Evolutionary conservation across 2,888 invertebrate species (phyloP).

Genomic region (Rhodophaea formosa): DNA sequence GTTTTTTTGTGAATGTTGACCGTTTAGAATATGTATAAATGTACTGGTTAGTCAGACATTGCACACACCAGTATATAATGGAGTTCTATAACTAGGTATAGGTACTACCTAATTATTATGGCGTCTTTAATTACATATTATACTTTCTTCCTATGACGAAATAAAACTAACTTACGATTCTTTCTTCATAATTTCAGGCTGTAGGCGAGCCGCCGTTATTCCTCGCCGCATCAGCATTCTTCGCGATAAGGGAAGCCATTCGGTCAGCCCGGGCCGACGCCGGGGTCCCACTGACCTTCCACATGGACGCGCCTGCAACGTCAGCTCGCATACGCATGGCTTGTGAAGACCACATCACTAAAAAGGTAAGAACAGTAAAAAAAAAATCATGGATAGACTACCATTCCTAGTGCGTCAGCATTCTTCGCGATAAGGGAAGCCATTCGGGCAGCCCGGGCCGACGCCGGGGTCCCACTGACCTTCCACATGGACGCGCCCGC

Average conservation of each 20-base stretch:
- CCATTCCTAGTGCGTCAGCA: too few species aligned
- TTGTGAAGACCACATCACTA: constrained; percentile 91
- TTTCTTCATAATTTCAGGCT: constrained; percentile 81
- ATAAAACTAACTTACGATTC: background rate
- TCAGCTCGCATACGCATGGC: constrained; percentile 94
- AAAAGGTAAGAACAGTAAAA: constrained; percentile 79
- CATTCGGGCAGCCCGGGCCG: constrained; percentile 87
- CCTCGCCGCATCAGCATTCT: constrained; percentile 92
- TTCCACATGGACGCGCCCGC: constrained; percentile 91
- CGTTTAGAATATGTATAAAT: too few species aligned
- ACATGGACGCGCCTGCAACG: constrained; percentile 92
- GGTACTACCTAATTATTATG: too few species aligned
- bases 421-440: constrained; percentile 88
- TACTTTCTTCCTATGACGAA: too few species aligned
- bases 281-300: constrained; percentile 82
- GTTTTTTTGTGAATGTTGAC: too few species aligned
- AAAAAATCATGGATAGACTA: background rate
- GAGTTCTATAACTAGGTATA: too few species aligned
- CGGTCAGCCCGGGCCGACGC: constrained; percentile 87
- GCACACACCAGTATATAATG: too few species aligned
- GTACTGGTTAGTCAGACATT: too few species aligned
- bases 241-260: constrained; percentile 94
- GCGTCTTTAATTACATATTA: too few species aligned
- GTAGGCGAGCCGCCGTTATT: constrained; percentile 98
- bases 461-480: constrained; percentile 81